phyloP scores from a whole-genome alignment of 2,888 invertebrate species.

The Zaprionus bogoriensis region DNA sequence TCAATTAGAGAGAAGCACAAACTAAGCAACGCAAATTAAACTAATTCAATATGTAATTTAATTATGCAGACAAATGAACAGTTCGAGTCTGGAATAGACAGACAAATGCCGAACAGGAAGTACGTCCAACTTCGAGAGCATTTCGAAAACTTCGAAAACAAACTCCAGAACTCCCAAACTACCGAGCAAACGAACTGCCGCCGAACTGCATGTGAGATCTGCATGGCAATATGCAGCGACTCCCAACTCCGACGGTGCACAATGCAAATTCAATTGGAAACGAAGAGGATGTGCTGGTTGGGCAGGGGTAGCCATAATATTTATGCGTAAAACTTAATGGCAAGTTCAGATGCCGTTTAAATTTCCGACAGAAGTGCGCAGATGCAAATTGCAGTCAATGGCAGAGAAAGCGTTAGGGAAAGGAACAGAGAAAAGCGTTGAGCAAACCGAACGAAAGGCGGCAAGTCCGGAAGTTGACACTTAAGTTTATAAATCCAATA shows the following conservation, averaged over 20 bases:
- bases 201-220: conserved; percentile 31
- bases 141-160: conserved; percentile 43
- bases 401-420: conserved; percentile 1
- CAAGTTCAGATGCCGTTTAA: conserved; percentile 41
- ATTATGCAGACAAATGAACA: conserved; percentile 56
- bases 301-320: conserved; percentile 33
- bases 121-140: conserved; percentile 35
- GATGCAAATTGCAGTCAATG: conserved; percentile 44
- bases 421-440: not conserved
- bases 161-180: conserved; percentile 33
- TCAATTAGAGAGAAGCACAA: conserved; percentile 25
- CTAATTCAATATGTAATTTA: conserved; percentile 50
- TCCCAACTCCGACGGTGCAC: conserved; percentile 35
- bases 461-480: conserved; percentile 64
- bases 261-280: conserved; percentile 60
- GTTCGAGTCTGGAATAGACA: conserved; percentile 23
- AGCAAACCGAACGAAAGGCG: conserved; percentile 7
- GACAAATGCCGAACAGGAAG: conserved; percentile 23
- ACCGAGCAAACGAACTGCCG: conserved; percentile 1
- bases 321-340: conserved; percentile 44
- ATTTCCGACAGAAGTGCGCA: conserved; percentile 20
- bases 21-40: conserved; percentile 20
- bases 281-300: not conserved
- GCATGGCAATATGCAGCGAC: conserved; percentile 33
- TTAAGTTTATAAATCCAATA: conserved; percentile 77